Base-by-base conservation (phyloP, 2,888 invertebrate genomes). In the Rotaria socialis region DNA sequence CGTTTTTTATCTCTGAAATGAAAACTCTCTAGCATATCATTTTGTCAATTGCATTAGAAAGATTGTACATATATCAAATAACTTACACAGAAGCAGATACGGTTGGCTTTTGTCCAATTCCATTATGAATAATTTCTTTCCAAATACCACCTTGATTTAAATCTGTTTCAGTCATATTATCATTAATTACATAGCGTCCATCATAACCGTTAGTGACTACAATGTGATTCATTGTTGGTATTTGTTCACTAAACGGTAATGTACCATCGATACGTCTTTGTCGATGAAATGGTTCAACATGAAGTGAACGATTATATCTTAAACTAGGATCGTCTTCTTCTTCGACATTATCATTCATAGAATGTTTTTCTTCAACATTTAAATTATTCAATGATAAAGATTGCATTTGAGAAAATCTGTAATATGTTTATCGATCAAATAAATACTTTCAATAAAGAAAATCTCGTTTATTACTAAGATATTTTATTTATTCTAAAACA, bases 91-190 rank as follows among this genome's bases (percentile, higher is more conserved):
- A 47, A 47, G 80, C 19, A 47, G 47, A 43, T 10, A n/a, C 24
- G 0, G 47, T n/a, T 47, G 80, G 47, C 11, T 43, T 24, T 47
- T 47, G 80, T 24, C 80, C 80, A 43, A 80, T 47, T 10, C 80
- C 80, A 80, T 16, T 47, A 80, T 80, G 47, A 80, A 80, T 80
- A n/a, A 47, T n/a, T 47, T 80, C 80, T 80, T 80, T 80, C 80
- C 80, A 80, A 47, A 80, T 47, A 11, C 80, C 80, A 47, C 80
- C 80, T 35, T 67, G 55, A 27, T 27, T n/a, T 24, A n/a, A 14
- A 43, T 80, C 80, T 47, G 80, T 47, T 19, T 67, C 35, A 35
- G 4, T 27, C 16, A 35, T 16, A 24, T 14, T 47, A 47, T 47
- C 47, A 47, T 47, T 14, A 24, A 1, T 14, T 0, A 22, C 47